Conservation (phyloP, 2,888 invertebrate species). For the Ligdia adustata region DNA sequence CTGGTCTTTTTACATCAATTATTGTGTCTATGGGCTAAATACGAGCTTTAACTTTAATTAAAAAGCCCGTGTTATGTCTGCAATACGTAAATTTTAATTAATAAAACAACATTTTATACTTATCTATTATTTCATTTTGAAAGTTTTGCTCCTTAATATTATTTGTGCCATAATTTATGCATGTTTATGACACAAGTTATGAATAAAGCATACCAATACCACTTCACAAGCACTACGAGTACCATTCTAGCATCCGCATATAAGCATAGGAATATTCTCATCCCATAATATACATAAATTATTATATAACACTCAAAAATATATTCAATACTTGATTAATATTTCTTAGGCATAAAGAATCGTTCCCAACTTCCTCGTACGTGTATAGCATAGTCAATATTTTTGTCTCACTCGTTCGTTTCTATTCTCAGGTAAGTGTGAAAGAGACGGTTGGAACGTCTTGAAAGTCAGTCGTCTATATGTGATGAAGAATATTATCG, state of each 20-base stretch:
- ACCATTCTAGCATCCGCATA: constrained; percentile 22
- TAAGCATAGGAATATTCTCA: constrained; percentile 29
- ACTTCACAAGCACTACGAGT: constrained; percentile 1
- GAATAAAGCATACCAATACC: constrained; percentile 19
- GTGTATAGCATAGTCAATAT: constrained; percentile 68
- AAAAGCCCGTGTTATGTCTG: too few relatives aligned
- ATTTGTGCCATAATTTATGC: too few relatives aligned
- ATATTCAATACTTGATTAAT: constrained; percentile 64
- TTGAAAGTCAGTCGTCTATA: constrained; percentile 77
- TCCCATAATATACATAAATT: constrained; percentile 32
- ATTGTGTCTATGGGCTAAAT: too few relatives aligned
- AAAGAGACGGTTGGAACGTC: constrained; percentile 45
- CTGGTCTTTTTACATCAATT: too few relatives aligned
- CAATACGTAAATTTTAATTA: too few relatives aligned
- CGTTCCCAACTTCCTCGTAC: constrained; percentile 77
- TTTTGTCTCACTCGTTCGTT: constrained; percentile 47
- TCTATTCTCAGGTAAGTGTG: constrained; percentile 35
- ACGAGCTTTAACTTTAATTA: too few relatives aligned
- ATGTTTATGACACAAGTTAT: background rate
- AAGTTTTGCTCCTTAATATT: too few relatives aligned
- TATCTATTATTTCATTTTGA: too few relatives aligned
- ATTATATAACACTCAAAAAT: constrained; percentile 41
- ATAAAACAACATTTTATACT: too few relatives aligned
- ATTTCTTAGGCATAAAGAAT: constrained; percentile 74
- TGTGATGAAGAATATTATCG: constrained; percentile 80